These are phyloP conservation scores for Lysiphlebus fabarum DNA, from an alignment of 1,140 invertebrate genomes.

Conservation along the genomic window DNA sequence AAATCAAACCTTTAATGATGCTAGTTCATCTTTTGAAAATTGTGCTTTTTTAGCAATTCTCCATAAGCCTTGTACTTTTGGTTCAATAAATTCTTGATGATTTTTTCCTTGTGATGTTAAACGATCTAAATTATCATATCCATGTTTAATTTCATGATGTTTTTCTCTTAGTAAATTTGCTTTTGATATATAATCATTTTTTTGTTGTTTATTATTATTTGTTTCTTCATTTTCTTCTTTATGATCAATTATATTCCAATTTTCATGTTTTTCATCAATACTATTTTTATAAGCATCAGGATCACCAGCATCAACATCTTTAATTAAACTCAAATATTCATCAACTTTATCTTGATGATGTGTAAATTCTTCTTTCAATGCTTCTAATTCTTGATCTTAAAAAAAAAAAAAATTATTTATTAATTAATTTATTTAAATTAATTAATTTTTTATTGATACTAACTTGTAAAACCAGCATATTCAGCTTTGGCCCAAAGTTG, in stretches of 20 bases:
- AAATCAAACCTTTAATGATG: constrained; percentile 67
- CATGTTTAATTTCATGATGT: constrained; percentile 74
- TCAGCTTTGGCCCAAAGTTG: constrained; percentile 88
- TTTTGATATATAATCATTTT: constrained; percentile 61
- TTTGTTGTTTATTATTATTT: constrained; percentile 60
- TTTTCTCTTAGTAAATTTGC: constrained; percentile 72
- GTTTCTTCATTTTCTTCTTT: constrained; percentile 65
- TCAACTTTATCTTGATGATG: constrained; percentile 93
- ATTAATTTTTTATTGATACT: no score
- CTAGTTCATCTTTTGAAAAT: constrained; percentile 77
- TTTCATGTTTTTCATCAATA: constrained; percentile 56
- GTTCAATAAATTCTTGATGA: constrained; percentile 83
- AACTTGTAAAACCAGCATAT: constrained; percentile 75
- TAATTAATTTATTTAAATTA: no score
- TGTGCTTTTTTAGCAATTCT: constrained; percentile 72
- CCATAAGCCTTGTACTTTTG: constrained; percentile 86
- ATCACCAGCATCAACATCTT: constrained; percentile 62
- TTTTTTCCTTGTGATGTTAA: constrained; percentile 70
- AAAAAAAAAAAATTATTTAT: constrained; percentile 12
- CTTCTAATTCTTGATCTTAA: constrained; percentile 72
- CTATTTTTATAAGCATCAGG: constrained; percentile 60
- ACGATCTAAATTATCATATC: constrained; percentile 75
- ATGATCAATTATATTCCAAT: constrained; percentile 59
- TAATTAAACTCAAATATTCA: constrained; percentile 78
- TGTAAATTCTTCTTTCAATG: constrained; percentile 83